Evolutionary conservation across 2,797 vertebrate genomes (phyloP).

Genomic region (Oophaga sylvatica): DNA sequence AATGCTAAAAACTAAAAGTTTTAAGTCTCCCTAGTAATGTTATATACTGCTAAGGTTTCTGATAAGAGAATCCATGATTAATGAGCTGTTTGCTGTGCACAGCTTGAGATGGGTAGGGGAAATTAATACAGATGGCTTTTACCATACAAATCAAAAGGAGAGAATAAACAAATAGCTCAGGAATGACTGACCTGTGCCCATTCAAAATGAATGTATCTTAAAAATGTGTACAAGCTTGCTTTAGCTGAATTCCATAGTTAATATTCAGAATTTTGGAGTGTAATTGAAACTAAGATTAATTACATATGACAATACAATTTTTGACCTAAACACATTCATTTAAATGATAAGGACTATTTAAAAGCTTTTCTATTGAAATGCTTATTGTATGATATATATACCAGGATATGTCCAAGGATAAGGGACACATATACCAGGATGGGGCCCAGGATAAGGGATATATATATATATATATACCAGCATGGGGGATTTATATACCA

Average conservation of each 20-base stretch:
- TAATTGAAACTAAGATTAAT: neutral
- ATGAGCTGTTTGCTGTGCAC: slow-evolving; percentile 29
- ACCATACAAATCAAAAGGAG: neutral
- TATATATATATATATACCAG: too few relatives aligned
- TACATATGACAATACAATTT: neutral
- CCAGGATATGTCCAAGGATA: too few relatives aligned
- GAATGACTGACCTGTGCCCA: neutral
- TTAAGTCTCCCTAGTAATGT: slow-evolving; percentile 33
- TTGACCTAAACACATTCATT: too few relatives aligned
- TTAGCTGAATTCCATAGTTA: too few relatives aligned
- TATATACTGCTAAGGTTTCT: slow-evolving; percentile 27
- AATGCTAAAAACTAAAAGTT: slow-evolving; percentile 45
- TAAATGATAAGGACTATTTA: too few relatives aligned
- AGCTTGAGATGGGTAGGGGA: neutral
- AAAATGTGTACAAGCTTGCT: neutral
- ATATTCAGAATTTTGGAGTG: neutral
- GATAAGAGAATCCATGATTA: slow-evolving; percentile 24
- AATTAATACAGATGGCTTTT: slow-evolving; percentile 9
- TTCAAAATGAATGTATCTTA: neutral
- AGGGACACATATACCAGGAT: too few relatives aligned
- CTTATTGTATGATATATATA: too few relatives aligned
- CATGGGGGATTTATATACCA: too few relatives aligned
- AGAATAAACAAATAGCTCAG: slow-evolving; percentile 5
- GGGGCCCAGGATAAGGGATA: too few relatives aligned
- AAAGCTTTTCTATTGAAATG: too few relatives aligned